Percentiles rank a stretch among this genome's conserved stretches.
phyloP scores from a whole-genome alignment of 2,797 vertebrate genomes.

The Coracias cyanogaster region DNA sequence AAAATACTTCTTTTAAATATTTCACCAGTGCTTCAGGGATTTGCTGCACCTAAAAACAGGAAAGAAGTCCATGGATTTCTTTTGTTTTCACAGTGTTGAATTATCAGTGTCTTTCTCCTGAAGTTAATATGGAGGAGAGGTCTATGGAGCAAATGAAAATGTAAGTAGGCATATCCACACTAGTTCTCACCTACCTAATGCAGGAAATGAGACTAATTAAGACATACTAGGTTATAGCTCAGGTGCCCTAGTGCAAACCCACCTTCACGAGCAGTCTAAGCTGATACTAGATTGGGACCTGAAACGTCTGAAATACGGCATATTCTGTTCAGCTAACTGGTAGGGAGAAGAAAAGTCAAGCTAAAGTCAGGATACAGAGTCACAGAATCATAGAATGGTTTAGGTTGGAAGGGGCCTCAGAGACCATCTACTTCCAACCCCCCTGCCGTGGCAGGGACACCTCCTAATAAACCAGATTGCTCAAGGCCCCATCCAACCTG shows the following conservation, averaged over 20 bases:
- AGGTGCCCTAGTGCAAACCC: not conserved
- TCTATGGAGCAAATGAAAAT: not conserved
- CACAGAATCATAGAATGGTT: no score
- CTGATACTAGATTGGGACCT: not conserved
- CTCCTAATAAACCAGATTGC: no score
- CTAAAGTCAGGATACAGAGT: not conserved
- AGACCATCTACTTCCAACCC: no score
- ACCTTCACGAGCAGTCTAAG: not conserved
- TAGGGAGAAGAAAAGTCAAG: not conserved
- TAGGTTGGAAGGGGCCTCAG: no score
- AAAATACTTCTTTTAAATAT: not conserved
- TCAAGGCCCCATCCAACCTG: no score
- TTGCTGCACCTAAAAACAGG: not conserved
- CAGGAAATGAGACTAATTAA: not conserved
- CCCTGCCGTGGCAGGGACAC: no score
- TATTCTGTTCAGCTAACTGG: not conserved
- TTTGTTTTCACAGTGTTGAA: not conserved
- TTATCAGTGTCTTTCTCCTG: not conserved
- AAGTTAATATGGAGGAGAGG: not conserved
- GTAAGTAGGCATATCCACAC: not conserved
- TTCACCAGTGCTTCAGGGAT: not conserved
- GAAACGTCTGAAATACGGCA: not conserved
- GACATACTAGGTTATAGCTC: not conserved
- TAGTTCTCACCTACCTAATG: not conserved
- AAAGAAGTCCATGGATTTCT: not conserved